Base-by-base conservation (phyloP, 2,888 invertebrate species). In the Agonopterix subpropinquella region DNA sequence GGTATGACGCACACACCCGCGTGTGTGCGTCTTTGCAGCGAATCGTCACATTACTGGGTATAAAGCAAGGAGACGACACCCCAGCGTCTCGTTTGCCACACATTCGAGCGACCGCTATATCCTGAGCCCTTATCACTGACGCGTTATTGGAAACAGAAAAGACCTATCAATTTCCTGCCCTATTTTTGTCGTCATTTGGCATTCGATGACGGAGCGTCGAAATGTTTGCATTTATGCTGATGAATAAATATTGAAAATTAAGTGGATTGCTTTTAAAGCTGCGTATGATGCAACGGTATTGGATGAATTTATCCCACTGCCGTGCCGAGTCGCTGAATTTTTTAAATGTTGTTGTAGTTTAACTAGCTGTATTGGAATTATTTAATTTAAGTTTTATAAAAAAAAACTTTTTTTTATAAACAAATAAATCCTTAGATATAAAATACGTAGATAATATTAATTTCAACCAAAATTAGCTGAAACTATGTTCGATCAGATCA, bases 121-220 rank as follows among this genome's bases (percentile, higher is more conserved):
- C 61, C 58, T 60, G 58, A 67, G 67, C 67, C 62, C 74, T 76
- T 77, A 77, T 76, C 76, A 67, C 57, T 56, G 54, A 56, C 59
- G 55, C 67, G 65, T 74, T 79, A 81, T 77, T 79, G 74, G 70
- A 67, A 70, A 71, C 64, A 66, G 66, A 65, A 74, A 69, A 60
- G 61, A 65, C 67, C 74, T 73, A 76, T 78, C 78, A 73, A 78
- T 80, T 73, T 76, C 67, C 67, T 62, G 64, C 64, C 60, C 67
- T 70, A 70, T 73, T 76, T 73, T 71, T 62, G 60, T 65, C 58
- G 55, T 57, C 57, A 55, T 61, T 56, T 51, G 45, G 48, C 43
- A 51, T 50, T 44, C 42, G 53, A 42, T 46, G 58, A 56, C 56
- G 55, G 5, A 28, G 7, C 49, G 28, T 28, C 28, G 28, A 28